Evolutionary conservation across 2,113 vertebrate genomes (phyloP).

Genomic region (Mormoops blainvillei): DNA sequence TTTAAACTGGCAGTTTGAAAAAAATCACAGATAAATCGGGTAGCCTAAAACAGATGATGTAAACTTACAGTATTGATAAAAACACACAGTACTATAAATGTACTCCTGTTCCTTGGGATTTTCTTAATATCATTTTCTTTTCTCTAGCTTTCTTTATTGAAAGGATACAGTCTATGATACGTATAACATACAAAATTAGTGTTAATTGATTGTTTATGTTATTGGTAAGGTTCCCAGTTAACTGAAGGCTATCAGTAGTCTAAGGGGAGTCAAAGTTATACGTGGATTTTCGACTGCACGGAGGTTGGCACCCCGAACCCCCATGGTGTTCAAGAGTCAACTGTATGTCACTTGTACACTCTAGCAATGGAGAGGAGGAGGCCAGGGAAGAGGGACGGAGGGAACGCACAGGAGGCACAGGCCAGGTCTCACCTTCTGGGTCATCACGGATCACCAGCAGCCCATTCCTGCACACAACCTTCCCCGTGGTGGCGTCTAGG

Average conservation of each 20-base stretch:
- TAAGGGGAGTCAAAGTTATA: background rate
- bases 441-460: constrained; percentile 96
- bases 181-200: background rate
- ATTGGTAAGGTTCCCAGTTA: background rate
- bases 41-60: background rate
- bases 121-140: background rate
- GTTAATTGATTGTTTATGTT: background rate
- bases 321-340: background rate
- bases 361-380: background rate
- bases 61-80: background rate
- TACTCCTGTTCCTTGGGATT: background rate
- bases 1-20: background rate
- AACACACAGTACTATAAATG: background rate
- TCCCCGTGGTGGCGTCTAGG: constrained; percentile 91
- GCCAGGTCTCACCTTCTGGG: constrained; percentile 88
- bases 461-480: constrained; percentile 95
- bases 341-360: background rate
- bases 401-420: rapidly evolving
- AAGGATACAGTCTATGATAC: too few species aligned
- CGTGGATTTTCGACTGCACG: background rate
- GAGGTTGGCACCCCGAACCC: too few species aligned
- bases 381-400: background rate
- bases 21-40: too few species aligned
- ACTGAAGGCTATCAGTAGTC: background rate
- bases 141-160: background rate